These are phyloP conservation scores for Rhopalosiphum padi DNA, from an alignment of 1,140 invertebrate species.

Conservation along the genomic window DNA sequence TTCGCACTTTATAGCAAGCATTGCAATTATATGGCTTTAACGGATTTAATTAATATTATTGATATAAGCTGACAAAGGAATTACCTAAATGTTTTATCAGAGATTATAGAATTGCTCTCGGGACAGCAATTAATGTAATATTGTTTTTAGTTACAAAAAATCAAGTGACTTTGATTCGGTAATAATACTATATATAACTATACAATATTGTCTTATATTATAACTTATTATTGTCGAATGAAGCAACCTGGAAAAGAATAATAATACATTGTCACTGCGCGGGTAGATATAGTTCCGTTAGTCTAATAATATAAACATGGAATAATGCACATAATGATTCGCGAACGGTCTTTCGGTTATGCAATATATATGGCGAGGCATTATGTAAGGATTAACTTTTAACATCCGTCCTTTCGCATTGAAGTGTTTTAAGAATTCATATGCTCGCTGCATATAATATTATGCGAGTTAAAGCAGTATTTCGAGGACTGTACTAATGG, in stretches of 20 bases:
- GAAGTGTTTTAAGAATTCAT: not conserved
- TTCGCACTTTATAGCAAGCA: not conserved
- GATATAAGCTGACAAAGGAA: not conserved
- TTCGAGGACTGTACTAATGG: not conserved
- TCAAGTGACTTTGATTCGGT: not conserved
- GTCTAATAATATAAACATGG: constrained; percentile 3
- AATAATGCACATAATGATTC: not conserved
- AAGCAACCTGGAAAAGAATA: not conserved
- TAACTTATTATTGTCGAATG: not conserved
- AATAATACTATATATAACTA: not conserved
- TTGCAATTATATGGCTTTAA: not conserved
- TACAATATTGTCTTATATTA: not conserved
- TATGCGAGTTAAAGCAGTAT: not conserved
- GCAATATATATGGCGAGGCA: not conserved
- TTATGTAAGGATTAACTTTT: not conserved
- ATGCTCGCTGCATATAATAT: not conserved
- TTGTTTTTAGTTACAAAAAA: not conserved
- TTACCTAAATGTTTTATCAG: not conserved
- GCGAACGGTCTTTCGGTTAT: not conserved
- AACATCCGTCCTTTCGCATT: not conserved
- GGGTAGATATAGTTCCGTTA: not conserved
- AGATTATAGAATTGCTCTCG: not conserved
- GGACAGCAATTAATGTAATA: not conserved
- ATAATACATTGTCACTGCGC: not conserved
- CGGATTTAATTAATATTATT: not conserved